A percentile compares a stretch with the other conserved stretches of the same genome.
Evolutionary conservation across 2,113 vertebrate genomes (phyloP).

Genomic region (Hippocampus comes): DNA sequence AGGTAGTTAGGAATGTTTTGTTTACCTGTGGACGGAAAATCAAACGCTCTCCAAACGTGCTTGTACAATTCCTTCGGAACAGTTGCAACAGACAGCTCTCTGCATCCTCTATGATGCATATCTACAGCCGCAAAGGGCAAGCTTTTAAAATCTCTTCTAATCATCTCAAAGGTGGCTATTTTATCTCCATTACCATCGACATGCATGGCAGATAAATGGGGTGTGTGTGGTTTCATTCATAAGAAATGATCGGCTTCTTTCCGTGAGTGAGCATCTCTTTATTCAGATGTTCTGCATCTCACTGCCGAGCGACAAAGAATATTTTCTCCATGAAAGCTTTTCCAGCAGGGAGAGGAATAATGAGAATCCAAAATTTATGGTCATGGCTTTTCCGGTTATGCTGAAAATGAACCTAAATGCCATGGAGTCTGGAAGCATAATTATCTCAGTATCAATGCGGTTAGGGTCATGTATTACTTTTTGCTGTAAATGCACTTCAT

Average conservation of each 20-base stretch:
- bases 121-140: constrained; percentile 13
- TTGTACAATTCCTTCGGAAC: constrained; percentile 7
- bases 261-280: constrained; percentile 24
- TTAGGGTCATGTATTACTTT: too few relatives aligned
- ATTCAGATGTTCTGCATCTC: constrained; percentile 19
- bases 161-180: constrained; percentile 23
- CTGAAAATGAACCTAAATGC: not conserved
- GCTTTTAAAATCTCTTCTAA: constrained; percentile 24
- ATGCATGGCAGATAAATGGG: constrained; percentile 20
- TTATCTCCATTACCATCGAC: constrained; percentile 4
- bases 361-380: constrained; percentile 10
- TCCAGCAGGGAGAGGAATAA: constrained; percentile 25
- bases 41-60: constrained; percentile 14
- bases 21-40: constrained; percentile 42
- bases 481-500: too few relatives aligned
- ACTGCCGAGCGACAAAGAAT: constrained; percentile 1
- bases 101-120: not conserved
- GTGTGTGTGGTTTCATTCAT: constrained; percentile 3
- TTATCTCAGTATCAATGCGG: constrained; percentile 14
- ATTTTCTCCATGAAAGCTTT: constrained; percentile 10
- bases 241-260: constrained; percentile 19
- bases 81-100: constrained; percentile 9
- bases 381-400: not conserved
- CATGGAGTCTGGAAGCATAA: not conserved
- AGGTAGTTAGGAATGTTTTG: constrained; percentile 30